Evolutionary conservation across 1,140 invertebrate species (phyloP), one percentile per base, ranked within the genome.

Genomic region (Mylabris phalerata): DNA sequence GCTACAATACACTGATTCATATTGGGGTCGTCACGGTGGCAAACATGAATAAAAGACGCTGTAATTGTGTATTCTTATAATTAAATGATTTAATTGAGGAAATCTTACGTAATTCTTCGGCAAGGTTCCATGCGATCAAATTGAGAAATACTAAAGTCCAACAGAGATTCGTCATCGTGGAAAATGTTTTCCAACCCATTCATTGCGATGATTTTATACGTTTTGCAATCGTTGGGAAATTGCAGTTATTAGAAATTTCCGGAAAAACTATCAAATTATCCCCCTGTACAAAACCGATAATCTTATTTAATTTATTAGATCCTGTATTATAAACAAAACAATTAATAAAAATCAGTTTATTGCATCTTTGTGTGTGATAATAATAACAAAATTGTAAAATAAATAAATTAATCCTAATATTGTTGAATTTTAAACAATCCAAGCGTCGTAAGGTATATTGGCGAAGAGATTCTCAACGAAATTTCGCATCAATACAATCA

Each of bases 371-470:
- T 7, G 7, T 4, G 4, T 32, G 10, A 10, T 7, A 42, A 42
- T 42, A 42, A 42, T 42, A 42, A n/a, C 9, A 42, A 42, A 42
- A 10, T n/a, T 42, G 9, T 42, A 42, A 42, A 11, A 42, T n/a
- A n/a, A 42, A 42, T n/a, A 7, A n/a, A 42, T 42, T 42, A 42
- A 3, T 4, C 11, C 11, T 42, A 42, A 42, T 10, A 19, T 42
- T 42, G 11, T 42, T 42, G 10, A 25, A 50, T 50, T 10, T 45
- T 49, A 51, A 19, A 46, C 42, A 19, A 88, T 80, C 84, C 86
- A 90, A 43, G 84, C 82, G 60, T 90, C 85, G 64, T 89, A 85
- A 1, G 89, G 88, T 47, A 91, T 86, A 70, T 85, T 82, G 3
- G 80, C 77, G 52, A 91, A 88, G 9, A 91, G 74, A 61, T 83